A percentile compares a stretch with the other conserved stretches of the same genome.
phyloP scores from a whole-genome alignment of 2,113 vertebrate species.

The Dendropsophus ebraccatus region DNA sequence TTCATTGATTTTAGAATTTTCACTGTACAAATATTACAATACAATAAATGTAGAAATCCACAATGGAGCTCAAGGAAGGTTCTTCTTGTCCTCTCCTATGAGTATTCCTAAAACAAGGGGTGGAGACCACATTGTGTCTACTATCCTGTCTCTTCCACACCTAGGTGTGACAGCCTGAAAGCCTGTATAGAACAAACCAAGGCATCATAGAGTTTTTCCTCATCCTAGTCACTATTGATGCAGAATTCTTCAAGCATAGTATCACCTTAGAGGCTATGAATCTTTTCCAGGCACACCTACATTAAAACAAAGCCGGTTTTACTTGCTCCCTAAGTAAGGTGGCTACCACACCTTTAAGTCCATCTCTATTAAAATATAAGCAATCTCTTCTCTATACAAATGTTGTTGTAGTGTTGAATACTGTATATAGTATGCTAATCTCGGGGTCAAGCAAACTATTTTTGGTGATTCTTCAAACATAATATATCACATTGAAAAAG shows the following conservation, averaged over 20 bases:
- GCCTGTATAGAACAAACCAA: neutral
- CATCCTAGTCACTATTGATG: neutral
- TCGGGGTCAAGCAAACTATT: too few species aligned
- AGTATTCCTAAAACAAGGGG: neutral
- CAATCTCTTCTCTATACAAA: neutral
- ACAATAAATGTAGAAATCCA: neutral
- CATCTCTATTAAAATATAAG: neutral
- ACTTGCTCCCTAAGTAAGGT: neutral
- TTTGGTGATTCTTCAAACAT: too few species aligned
- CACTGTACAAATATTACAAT: too few species aligned
- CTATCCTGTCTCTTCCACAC: neutral
- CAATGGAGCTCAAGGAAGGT: neutral
- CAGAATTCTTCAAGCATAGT: constrained; percentile 25
- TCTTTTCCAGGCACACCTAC: constrained; percentile 36
- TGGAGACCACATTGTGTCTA: neutral
- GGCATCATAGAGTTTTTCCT: neutral
- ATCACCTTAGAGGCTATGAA: constrained; percentile 22
- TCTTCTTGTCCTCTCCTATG: neutral
- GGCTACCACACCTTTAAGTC: constrained; percentile 38
- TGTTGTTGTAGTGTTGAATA: neutral
- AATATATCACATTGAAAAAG: too few species aligned
- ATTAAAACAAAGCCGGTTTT: constrained; percentile 40
- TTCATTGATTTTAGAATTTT: too few species aligned
- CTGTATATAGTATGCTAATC: too few species aligned
- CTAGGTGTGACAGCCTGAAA: constrained; percentile 25